Base-by-base conservation (phyloP, 2,888 invertebrate genomes). In the Sipha maydis region DNA sequence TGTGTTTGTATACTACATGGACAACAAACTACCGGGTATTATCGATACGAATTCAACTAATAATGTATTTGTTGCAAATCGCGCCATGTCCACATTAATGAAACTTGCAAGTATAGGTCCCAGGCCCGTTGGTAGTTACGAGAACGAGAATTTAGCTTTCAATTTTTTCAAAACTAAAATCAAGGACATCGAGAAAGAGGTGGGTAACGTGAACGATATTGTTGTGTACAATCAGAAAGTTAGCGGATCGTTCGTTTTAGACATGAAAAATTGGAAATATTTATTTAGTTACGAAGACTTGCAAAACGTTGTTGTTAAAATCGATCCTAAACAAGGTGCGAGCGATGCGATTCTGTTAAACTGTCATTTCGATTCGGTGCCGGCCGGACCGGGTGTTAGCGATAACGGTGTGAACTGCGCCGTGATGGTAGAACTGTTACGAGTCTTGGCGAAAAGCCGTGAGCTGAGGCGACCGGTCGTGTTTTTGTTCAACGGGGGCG, bases 341-440 rank as follows among this genome's bases (percentile, higher is more conserved):
- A 86, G 91, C 4, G 90, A 89, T n/a, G 84, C 91, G 61, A 90
- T 94, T 3, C 91, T 94, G 89, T 91, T 94, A 83, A 94, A 94
- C 90, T 94, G 94, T 90, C 94, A 94, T 91, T 94, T 93, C 91
- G 94, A 94, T 91, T 92, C 93, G 89, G 90, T 90, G 69, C 90
- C 90, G 21, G 89, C 85, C 14, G 90, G 90, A 38, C 90, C 90
- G 28, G 90, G 97, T 91, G 97, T 96, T 17, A 97, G 97, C 91
- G 97, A 98, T 92, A 96, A 97, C 93, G 96, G 95, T 90, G 96
- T 97, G 69, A 96, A 96, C 88, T 97, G 97, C 93, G 96, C 96
- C 67, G 95, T 97, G 90, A 95, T 97, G 96, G 92, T 97, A 92
- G 97, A 97, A 93, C 93, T 95, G 90, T 91, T 97, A 91, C 93